Conservation (phyloP, 2,797 vertebrate genomes). For the Gouania willdenowi region DNA sequence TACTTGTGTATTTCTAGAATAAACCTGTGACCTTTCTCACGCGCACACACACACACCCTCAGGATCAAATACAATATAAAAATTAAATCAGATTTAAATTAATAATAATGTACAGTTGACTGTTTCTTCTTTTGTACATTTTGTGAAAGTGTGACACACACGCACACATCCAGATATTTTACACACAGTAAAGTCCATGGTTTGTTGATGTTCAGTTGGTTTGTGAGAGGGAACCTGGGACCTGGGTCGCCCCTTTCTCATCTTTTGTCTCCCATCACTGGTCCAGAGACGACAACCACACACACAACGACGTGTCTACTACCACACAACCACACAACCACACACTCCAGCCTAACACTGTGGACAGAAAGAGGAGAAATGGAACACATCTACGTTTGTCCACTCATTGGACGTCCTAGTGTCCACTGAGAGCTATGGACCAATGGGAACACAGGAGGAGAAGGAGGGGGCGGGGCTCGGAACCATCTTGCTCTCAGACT, state of each 20-base stretch:
- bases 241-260: conserved; percentile 69
- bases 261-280: conserved; percentile 39
- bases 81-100: no score
- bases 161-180: conserved; percentile 38
- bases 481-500: no score
- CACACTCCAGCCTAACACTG: conserved; percentile 75
- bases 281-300: conserved; percentile 62
- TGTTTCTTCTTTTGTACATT: conserved; percentile 26
- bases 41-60: no score
- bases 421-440: conserved; percentile 68
- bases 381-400: conserved; percentile 50
- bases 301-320: conserved; percentile 73
- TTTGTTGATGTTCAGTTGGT: conserved; percentile 38
- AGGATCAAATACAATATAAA: no score
- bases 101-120: no score
- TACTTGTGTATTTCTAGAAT: no score
- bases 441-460: conserved; percentile 52
- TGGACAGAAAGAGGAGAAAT: conserved; percentile 59
- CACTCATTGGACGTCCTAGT: conserved; percentile 56
- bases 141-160: conserved; percentile 31
- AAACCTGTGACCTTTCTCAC: no score
- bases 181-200: conserved; percentile 48
- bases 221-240: no score
- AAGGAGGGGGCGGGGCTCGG: conserved; percentile 19
- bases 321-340: conserved; percentile 73